These are phyloP conservation scores for Cephus nigrinus DNA, from an alignment of 2,888 invertebrate genomes.

Conservation along the genomic window DNA sequence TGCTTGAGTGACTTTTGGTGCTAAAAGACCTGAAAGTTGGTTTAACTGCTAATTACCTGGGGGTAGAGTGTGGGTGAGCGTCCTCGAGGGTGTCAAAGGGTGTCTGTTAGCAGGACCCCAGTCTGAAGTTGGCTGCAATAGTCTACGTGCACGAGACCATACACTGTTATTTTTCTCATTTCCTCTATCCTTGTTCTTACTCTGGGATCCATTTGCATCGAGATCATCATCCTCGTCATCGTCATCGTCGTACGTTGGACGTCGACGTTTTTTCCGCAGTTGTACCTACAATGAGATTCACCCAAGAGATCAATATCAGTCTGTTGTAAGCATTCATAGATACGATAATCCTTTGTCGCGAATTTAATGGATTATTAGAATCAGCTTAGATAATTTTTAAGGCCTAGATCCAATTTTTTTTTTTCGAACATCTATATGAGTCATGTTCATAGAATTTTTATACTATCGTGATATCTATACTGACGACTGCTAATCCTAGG, in stretches of 20 bases:
- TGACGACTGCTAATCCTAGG: conserved; percentile 62
- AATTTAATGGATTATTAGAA: background rate
- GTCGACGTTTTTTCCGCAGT: conserved; percentile 39
- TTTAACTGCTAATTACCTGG: conserved; percentile 41
- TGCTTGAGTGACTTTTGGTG: background rate
- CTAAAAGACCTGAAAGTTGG: background rate
- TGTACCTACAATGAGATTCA: conserved; percentile 41
- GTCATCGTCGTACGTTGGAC: conserved; percentile 46
- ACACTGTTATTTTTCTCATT: conserved; percentile 25
- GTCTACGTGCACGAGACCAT: conserved; percentile 67
- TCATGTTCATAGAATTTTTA: background rate
- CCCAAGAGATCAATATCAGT: background rate
- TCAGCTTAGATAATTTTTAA: background rate
- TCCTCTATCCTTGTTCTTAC: conserved; percentile 25
- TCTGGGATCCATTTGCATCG: conserved; percentile 6
- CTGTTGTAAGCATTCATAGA: background rate
- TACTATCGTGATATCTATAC: conserved; percentile 26
- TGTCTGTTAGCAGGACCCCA: conserved; percentile 74
- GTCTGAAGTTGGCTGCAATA: conserved; percentile 77
- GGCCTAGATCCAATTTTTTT: no score
- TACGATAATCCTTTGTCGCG: background rate
- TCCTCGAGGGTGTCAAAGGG: conserved; percentile 59
- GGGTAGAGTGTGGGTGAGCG: conserved; percentile 48
- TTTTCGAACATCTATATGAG: background rate
- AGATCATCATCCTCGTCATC: conserved; percentile 51